A percentile compares a stretch with the other conserved stretches of the same genome.
Evolutionary conservation across 2,113 vertebrate species (phyloP).

Genomic region (Nothoprocta perdicaria): DNA sequence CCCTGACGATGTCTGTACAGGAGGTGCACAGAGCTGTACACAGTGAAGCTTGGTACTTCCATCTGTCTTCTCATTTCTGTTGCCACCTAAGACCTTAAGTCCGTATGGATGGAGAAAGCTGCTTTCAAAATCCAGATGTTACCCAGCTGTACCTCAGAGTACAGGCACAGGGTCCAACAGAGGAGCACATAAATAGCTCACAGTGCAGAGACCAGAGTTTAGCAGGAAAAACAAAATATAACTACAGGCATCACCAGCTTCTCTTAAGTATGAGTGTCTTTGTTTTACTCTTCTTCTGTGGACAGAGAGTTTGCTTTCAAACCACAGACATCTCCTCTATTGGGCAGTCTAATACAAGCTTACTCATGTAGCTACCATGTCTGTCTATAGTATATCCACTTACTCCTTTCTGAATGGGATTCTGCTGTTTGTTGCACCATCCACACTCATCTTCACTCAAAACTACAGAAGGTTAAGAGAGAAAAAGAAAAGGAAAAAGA

Average conservation of each 20-base stretch:
- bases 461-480: background rate
- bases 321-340: background rate
- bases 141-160: background rate
- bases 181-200: background rate
- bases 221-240: background rate
- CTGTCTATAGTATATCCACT: background rate
- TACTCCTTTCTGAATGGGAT: background rate
- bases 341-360: background rate
- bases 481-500: background rate
- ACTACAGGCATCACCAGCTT: background rate
- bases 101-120: background rate
- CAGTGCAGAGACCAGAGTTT: background rate
- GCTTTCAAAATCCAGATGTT: background rate
- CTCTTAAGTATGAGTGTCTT: background rate
- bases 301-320: background rate
- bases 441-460: background rate
- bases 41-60: background rate
- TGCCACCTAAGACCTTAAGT: background rate
- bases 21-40: background rate
- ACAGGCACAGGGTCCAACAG: background rate
- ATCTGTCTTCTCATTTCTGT: background rate
- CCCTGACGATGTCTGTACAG: fast-evolving
- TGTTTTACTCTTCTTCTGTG: background rate
- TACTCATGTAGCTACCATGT: background rate
- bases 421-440: background rate